A percentile compares a stretch with the other conserved stretches of the same genome.
Evolutionary conservation across 2,113 vertebrate genomes (phyloP).

Genomic region (Cacatua alba): DNA sequence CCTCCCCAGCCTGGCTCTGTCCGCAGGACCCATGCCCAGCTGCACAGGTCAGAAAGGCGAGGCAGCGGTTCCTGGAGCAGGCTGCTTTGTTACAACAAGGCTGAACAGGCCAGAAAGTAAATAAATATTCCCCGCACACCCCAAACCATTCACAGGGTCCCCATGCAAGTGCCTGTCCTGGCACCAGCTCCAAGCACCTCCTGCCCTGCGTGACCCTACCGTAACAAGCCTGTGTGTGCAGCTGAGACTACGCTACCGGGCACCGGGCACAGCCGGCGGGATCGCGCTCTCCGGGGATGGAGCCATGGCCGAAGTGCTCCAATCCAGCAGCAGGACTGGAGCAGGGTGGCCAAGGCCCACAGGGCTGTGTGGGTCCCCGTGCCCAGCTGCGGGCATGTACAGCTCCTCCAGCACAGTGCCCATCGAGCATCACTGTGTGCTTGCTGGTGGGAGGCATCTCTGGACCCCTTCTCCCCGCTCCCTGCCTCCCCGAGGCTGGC

Average conservation of each 20-base stretch:
- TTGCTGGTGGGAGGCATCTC: not conserved
- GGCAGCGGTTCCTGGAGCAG: not conserved
- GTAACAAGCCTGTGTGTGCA: not conserved
- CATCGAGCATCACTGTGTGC: not conserved
- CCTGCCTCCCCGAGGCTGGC: not conserved
- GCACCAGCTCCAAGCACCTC: not conserved
- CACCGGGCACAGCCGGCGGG: fast-evolving
- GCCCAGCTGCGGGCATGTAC: not conserved
- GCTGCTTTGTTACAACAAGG: constrained; percentile 38
- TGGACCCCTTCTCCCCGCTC: not conserved
- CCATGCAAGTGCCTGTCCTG: not conserved
- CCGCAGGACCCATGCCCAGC: not conserved
- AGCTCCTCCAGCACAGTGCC: not conserved
- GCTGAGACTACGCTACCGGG: not conserved
- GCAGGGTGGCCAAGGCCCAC: not conserved
- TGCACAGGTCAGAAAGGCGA: not conserved
- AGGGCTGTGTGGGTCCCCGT: fast-evolving
- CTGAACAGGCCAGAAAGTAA: constrained; percentile 20
- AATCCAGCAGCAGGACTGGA: not conserved
- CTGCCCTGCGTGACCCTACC: not conserved
- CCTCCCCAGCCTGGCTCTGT: not conserved
- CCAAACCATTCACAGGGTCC: not conserved
- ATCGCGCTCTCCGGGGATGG: not conserved
- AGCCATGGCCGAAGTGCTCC: fast-evolving
- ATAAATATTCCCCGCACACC: not conserved